A percentile compares a stretch with the other conserved stretches of the same genome.
phyloP scores from a whole-genome alignment of 2,113 vertebrate genomes.

The Pterophyllum scalare region DNA sequence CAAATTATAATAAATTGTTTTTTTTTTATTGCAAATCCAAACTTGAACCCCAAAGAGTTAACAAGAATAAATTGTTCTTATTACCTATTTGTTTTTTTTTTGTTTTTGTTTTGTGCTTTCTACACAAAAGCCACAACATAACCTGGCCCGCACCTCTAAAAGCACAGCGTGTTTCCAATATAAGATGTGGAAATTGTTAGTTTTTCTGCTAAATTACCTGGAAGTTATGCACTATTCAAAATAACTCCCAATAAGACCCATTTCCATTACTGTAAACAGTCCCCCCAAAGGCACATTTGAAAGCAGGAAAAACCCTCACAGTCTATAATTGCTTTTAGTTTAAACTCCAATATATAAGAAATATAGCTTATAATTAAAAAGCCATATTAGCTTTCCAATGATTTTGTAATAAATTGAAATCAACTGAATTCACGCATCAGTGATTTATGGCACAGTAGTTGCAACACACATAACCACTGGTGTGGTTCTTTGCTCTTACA shows the following conservation, averaged over 20 bases:
- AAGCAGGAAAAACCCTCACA: neutral
- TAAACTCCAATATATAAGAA: too few species aligned
- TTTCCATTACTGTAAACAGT: neutral
- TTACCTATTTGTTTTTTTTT: neutral
- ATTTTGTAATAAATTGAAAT: neutral
- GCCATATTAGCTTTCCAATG: neutral
- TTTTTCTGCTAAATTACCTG: accelerated
- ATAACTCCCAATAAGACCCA: too few species aligned
- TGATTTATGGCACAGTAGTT: accelerated
- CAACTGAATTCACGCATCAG: neutral
- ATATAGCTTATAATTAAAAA: neutral
- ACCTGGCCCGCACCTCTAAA: too few species aligned
- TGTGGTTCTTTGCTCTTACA: neutral
- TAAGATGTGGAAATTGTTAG: too few species aligned
- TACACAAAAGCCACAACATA: neutral
- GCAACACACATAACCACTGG: neutral
- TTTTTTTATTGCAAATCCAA: accelerated
- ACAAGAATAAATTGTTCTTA: accelerated
- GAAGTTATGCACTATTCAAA: neutral
- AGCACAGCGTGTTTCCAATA: too few species aligned
- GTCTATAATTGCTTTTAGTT: neutral
- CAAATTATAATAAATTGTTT: too few species aligned
- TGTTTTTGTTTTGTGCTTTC: neutral
- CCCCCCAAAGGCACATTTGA: neutral
- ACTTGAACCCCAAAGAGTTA: neutral